Conservation (phyloP, 2,797 vertebrate species). For the Trematocara caparti region DNA sequence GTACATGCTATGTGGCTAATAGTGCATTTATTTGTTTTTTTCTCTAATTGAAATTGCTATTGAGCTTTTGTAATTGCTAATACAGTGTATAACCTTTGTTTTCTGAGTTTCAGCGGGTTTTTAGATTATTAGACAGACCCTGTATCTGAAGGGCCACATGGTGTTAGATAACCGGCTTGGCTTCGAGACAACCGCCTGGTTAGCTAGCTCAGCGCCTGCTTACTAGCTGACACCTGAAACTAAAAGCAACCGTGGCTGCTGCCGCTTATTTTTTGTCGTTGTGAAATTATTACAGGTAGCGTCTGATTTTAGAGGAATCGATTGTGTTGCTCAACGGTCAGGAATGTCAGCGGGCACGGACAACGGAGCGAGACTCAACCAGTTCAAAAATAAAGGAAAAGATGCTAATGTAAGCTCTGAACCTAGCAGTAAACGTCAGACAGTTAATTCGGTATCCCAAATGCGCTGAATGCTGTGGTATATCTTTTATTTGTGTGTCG, state of each 20-base stretch:
- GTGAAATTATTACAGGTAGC: not conserved
- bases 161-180: conserved; percentile 45
- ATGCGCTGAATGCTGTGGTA: not conserved
- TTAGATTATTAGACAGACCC: not conserved
- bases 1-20: not conserved
- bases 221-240: not conserved
- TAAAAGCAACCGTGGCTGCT: not conserved
- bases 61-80: rapidly evolving
- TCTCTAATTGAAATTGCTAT: not conserved
- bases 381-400: conserved; percentile 95
- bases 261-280: not conserved
- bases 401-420: conserved; percentile 79
- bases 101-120: not conserved
- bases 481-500: not conserved
- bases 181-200: not conserved
- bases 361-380: conserved; percentile 76
- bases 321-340: conserved; percentile 14
- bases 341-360: conserved; percentile 81
- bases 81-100: rapidly evolving
- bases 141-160: conserved; percentile 32
- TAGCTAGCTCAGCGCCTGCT: not conserved
- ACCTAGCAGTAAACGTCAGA: too few relatives aligned
- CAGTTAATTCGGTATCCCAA: rapidly evolving
- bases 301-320: not conserved
- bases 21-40: not conserved